phyloP scores from a whole-genome alignment of 2,113 vertebrate species.

The Xiphophorus hellerii region DNA sequence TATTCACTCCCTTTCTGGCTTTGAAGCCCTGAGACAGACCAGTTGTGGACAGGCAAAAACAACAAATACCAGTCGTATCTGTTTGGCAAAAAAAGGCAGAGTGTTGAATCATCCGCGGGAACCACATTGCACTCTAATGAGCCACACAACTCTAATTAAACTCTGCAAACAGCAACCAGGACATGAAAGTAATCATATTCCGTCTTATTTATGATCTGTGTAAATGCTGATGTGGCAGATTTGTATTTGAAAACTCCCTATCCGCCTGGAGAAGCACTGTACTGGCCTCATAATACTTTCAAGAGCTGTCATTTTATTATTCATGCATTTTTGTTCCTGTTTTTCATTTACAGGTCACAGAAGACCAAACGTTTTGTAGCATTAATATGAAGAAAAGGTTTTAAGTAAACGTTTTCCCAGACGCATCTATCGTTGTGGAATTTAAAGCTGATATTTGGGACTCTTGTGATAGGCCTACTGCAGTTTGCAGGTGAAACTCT shows the following conservation, averaged over 20 bases:
- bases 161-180: neutral
- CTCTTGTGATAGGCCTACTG: neutral
- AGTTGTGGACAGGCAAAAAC: neutral
- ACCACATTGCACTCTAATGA: neutral
- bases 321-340: no score
- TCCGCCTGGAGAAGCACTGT: neutral
- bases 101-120: neutral
- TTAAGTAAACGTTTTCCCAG: no score
- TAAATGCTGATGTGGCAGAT: neutral
- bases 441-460: neutral
- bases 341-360: no score
- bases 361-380: no score
- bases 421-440: no score
- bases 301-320: no score
- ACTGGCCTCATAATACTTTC: no score
- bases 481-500: neutral
- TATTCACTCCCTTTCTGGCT: neutral
- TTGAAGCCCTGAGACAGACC: neutral
- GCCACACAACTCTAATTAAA: neutral
- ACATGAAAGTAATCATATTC: neutral
- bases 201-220: no score
- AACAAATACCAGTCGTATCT: slow-evolving; percentile 12
- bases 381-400: no score
- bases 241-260: neutral
- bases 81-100: slow-evolving; percentile 6